Evolutionary conservation across 2,888 invertebrate genomes (phyloP), one percentile per base, ranked within the genome.

Genomic region (Lucinisca nassula): DNA sequence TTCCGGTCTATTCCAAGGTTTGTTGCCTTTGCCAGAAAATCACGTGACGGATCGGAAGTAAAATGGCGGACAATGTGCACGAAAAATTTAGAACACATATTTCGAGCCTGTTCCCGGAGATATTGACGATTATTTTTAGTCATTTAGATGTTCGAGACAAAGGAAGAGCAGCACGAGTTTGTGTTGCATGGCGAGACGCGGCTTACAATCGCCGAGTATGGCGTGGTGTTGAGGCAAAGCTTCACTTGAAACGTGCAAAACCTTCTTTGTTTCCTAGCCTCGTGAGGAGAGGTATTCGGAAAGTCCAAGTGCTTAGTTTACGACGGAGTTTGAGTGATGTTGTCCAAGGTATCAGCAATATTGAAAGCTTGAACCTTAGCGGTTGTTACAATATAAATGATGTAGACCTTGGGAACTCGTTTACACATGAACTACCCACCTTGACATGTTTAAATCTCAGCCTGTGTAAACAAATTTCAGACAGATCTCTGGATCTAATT

Each of bases 361-460:
- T 99, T 91, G 98, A 98, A 94, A 98, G 98, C 74, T 97, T 99
- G 80, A 99, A 98, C 95, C 97, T 99, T 79, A 98, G 98, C 95
- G 99, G 99, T 51, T 99, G 99, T 96, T 99, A 98, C 97, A 99
- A 98, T 96, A 98, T 99, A 61, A 98, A 98, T 55, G 99, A 99
- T 96, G 97, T 97, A 72, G 98, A 98, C 74, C 97, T 99, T 87
- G 97, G 98, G 61, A 98, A 98, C 94, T 98, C 98, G 2, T 98
- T 99, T 94, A 97, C 97, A 72, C 92, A 94, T 55, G 98, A 98
- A 92, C 97, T 98, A 90, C 98, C 98, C 78, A 97, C 98, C 49
- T 97, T 99, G 79, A 98, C 98, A 89, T 97, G 98, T 92, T 97
- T 99, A 89, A 98, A 99, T 96, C 97, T 99, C 79, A 98, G 98